Conservation (phyloP, 2,797 vertebrate species). For the Helarctos malayanus region DNA sequence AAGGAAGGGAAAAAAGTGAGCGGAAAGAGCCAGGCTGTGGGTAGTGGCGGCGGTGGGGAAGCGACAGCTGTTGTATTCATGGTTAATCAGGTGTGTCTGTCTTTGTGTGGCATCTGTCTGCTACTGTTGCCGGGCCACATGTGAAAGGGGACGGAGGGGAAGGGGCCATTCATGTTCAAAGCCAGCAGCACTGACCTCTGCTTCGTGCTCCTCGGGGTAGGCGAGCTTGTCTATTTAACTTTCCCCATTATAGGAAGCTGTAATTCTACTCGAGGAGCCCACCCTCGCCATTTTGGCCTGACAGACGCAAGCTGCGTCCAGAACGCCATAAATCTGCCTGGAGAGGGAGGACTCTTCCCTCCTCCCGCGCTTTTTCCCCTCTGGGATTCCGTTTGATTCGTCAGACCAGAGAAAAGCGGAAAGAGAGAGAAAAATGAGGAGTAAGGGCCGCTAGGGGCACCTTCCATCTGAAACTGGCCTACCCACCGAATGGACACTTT, state of each 20-base stretch:
- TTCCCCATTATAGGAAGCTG: slow-evolving; percentile 84
- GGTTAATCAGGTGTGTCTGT: slow-evolving; percentile 90
- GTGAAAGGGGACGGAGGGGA: slow-evolving; percentile 82
- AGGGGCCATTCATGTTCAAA: slow-evolving; percentile 83
- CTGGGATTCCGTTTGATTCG: slow-evolving; percentile 34
- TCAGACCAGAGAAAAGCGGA: slow-evolving; percentile 26
- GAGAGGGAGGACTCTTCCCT: slow-evolving; percentile 44
- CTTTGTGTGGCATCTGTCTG: slow-evolving; percentile 89
- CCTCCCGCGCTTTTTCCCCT: neutral
- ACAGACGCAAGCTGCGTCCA: slow-evolving; percentile 77
- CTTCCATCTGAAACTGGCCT: neutral
- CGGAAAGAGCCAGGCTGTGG: slow-evolving; percentile 77
- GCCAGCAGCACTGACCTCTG: slow-evolving; percentile 84
- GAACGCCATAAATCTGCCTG: slow-evolving; percentile 51
- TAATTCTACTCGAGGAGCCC: slow-evolving; percentile 81
- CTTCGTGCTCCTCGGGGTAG: slow-evolving; percentile 79
- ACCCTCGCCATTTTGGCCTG: slow-evolving; percentile 82
- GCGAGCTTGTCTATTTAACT: slow-evolving; percentile 86
- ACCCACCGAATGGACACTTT: rapidly evolving
- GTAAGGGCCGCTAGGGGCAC: neutral
- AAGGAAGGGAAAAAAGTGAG: slow-evolving; percentile 76
- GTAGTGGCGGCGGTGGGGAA: slow-evolving; percentile 68
- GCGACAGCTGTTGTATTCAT: slow-evolving; percentile 88
- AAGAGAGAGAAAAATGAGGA: neutral
- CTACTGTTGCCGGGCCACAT: slow-evolving; percentile 86